Evolutionary conservation across 2,797 vertebrate species (phyloP).

Genomic region (Sternotherus odoratus): DNA sequence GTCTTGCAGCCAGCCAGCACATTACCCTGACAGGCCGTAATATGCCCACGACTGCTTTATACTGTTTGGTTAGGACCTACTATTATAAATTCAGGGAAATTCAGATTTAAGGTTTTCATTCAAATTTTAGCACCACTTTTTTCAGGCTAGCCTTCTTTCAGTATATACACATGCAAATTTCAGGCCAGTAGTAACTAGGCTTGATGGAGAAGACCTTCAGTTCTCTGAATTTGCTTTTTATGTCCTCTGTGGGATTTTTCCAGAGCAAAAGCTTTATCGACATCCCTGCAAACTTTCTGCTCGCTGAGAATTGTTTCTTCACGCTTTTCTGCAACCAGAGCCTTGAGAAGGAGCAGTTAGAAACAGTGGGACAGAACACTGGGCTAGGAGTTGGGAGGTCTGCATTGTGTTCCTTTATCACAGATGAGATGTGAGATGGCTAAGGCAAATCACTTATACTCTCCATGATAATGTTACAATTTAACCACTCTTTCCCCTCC

Average conservation of each 20-base stretch:
- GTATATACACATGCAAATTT: background rate
- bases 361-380: background rate
- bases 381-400: background rate
- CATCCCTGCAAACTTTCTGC: background rate
- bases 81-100: background rate
- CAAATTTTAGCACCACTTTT: background rate
- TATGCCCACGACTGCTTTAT: too few species aligned
- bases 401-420: background rate
- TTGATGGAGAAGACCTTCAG: background rate
- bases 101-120: background rate
- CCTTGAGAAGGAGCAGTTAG: background rate
- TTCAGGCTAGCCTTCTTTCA: background rate
- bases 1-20: too few species aligned
- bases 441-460: background rate
- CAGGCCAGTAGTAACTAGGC: background rate
- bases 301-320: background rate
- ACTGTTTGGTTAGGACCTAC: background rate
- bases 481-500: too few species aligned
- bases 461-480: background rate
- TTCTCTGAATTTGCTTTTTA: background rate
- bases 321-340: background rate
- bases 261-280: background rate
- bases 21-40: too few species aligned
- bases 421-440: background rate
- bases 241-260: background rate